These are phyloP conservation scores for Myxocyprinus asiaticus DNA, from an alignment of 2,113 vertebrate species.

Conservation along the genomic window DNA sequence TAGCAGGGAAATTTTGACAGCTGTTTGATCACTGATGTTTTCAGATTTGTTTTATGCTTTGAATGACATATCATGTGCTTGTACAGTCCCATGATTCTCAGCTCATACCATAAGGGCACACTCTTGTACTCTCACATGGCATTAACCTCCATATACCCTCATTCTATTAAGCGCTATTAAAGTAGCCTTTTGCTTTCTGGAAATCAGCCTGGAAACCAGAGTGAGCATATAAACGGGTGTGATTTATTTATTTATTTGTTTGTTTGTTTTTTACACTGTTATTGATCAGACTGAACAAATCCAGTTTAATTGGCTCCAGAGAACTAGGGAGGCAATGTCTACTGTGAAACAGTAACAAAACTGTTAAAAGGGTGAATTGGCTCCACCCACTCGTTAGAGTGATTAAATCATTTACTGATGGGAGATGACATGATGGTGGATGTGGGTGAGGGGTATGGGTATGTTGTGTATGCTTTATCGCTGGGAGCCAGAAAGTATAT, in stretches of 20 bases:
- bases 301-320: slow-evolving; percentile 81
- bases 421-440: too few species aligned
- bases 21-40: not conserved
- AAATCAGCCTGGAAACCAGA: slow-evolving; percentile 9
- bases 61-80: slow-evolving; percentile 60
- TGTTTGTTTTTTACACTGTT: slow-evolving; percentile 34
- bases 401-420: too few species aligned
- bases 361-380: too few species aligned
- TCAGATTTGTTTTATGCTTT: not conserved
- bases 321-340: slow-evolving; percentile 20
- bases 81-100: slow-evolving; percentile 54
- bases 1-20: too few species aligned
- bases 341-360: too few species aligned
- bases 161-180: not conserved
- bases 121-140: slow-evolving; percentile 75
- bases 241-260: slow-evolving; percentile 10
- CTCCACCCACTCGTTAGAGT: too few species aligned
- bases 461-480: too few species aligned
- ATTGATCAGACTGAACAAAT: slow-evolving; percentile 70
- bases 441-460: too few species aligned
- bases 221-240: not conserved
- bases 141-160: not conserved
- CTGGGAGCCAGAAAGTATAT: too few species aligned
- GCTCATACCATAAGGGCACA: slow-evolving; percentile 37
- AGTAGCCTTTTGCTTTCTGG: slow-evolving; percentile 1